Percentiles rank a stretch among this genome's conserved stretches.
Conservation (phyloP, 1,140 invertebrate genomes). For the Trigoniulus corallinus region DNA sequence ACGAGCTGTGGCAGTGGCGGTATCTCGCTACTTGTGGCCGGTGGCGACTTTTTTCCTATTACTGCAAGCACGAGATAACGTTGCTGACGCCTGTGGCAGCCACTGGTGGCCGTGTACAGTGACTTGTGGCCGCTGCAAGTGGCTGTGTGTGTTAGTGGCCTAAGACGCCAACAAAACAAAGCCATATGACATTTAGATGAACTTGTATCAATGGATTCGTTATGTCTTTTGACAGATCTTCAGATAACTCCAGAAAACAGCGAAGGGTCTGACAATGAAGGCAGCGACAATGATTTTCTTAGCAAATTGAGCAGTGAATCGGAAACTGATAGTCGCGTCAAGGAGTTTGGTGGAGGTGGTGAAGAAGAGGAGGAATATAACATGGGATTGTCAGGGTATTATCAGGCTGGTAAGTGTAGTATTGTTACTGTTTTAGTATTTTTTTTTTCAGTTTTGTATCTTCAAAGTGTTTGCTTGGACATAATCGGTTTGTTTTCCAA, state of each 20-base stretch:
- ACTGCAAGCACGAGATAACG: too few species aligned
- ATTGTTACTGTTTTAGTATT: background rate
- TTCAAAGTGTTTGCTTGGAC: too few species aligned
- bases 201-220: conserved; percentile 4
- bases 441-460: background rate
- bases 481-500: too few species aligned
- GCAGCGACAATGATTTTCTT: conserved; percentile 7
- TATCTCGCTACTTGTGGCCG: too few species aligned
- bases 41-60: too few species aligned
- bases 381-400: background rate
- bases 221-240: conserved; percentile 20
- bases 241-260: conserved; percentile 23
- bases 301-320: conserved; percentile 7
- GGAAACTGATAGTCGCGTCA: background rate
- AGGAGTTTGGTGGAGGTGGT: conserved; percentile 1
- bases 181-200: too few species aligned
- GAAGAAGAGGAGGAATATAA: background rate
- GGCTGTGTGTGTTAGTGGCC: too few species aligned
- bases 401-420: background rate
- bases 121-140: too few species aligned
- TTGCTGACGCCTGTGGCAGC: too few species aligned
- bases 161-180: too few species aligned
- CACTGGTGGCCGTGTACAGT: too few species aligned
- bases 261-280: conserved; percentile 11
- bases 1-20: too few species aligned